These are phyloP conservation scores for Hydra vulgaris DNA, from an alignment of 30 jellyfish, hydroid and myxozoan species.

Conservation along the genomic window DNA sequence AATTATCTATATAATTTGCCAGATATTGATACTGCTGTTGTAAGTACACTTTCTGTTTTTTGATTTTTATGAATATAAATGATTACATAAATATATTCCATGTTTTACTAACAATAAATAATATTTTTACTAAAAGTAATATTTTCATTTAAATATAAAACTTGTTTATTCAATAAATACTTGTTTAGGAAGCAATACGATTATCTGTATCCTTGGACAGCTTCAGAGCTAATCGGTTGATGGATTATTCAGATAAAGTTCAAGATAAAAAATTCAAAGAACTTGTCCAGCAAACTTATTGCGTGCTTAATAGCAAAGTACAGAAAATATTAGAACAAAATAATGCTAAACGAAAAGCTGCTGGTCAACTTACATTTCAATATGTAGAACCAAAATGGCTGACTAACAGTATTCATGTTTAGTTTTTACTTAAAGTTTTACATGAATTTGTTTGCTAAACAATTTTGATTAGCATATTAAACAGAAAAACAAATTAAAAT, in stretches of 20 bases:
- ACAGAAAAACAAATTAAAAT: no score
- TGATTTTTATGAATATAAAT: not conserved
- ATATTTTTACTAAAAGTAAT: no score
- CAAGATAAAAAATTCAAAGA: not conserved
- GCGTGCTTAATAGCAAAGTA: not conserved
- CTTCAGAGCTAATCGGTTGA: slow-evolving; percentile 27
- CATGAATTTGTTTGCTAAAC: no score
- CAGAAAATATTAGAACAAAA: not conserved
- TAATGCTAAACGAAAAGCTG: slow-evolving; percentile 30
- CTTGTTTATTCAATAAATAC: no score
- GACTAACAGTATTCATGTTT: slow-evolving; percentile 39
- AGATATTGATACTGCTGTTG: slow-evolving; percentile 29
- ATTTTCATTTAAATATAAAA: no score
- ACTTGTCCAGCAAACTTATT: not conserved
- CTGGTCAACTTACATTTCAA: slow-evolving; percentile 55
- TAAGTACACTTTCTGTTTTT: slow-evolving; percentile 9
- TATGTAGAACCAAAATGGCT: slow-evolving; percentile 72
- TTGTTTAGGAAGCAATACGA: slow-evolving; percentile 1
- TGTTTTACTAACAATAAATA: no score
- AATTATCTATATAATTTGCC: slow-evolving; percentile 32
- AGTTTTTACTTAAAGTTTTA: no score
- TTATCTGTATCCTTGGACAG: not conserved
- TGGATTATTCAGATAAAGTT: slow-evolving; percentile 7
- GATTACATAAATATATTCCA: no score
- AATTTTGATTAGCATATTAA: no score